These are phyloP conservation scores for Oreocharis arfaki DNA, from an alignment of 2,113 vertebrate species.

Conservation along the genomic window DNA sequence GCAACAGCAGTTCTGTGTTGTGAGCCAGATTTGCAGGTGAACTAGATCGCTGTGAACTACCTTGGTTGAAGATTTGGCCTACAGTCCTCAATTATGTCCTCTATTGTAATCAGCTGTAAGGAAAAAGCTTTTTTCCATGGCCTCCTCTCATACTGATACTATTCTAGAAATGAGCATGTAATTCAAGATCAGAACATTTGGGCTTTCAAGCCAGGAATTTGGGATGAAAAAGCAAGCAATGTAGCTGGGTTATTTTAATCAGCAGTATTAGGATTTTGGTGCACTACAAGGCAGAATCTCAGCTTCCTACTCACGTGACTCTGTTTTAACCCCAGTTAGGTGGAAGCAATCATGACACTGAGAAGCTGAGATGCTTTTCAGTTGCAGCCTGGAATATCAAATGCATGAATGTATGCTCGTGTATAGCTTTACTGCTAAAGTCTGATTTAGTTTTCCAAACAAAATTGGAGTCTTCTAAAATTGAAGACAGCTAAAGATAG, in stretches of 20 bases:
- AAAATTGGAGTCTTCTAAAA: slow-evolving; percentile 30
- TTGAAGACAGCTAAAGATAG: slow-evolving; percentile 40
- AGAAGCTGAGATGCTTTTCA: not conserved
- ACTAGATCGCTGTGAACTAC: not conserved
- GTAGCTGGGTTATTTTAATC: not conserved
- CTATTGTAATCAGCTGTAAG: not conserved
- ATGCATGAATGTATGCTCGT: not conserved
- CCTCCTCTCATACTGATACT: not conserved
- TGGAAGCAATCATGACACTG: not conserved
- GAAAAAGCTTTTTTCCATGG: not conserved
- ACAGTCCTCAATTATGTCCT: not conserved
- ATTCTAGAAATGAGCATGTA: not conserved
- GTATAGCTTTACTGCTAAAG: not conserved
- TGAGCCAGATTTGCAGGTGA: not conserved
- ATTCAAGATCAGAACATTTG: not conserved
- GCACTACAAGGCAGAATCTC: not conserved
- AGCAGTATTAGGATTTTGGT: not conserved
- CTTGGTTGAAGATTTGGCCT: not conserved
- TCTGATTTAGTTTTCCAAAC: slow-evolving; percentile 6
- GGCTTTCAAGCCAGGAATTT: not conserved
- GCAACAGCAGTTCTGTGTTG: not conserved
- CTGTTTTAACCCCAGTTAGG: not conserved
- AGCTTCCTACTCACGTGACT: not conserved
- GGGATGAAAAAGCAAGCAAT: not conserved
- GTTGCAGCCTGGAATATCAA: not conserved